Evolutionary conservation across 2,888 invertebrate species (phyloP).

Genomic region (Drosophila mettleri): DNA sequence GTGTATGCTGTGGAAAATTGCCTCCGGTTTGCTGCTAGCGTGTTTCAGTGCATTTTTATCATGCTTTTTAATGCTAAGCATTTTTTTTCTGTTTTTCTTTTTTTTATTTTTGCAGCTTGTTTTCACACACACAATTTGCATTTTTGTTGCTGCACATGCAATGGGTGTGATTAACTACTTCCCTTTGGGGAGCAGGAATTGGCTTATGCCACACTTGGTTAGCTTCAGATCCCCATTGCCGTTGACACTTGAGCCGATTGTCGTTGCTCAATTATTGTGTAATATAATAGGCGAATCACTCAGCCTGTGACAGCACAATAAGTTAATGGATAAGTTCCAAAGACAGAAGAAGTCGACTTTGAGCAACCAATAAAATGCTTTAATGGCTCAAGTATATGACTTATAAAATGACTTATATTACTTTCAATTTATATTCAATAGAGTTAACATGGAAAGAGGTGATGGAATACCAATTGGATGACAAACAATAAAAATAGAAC

Average conservation of each 20-base stretch:
- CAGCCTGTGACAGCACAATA: slow-evolving; percentile 5
- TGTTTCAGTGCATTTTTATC: slow-evolving; percentile 63
- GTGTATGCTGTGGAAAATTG: slow-evolving; percentile 71
- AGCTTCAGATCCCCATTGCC: slow-evolving; percentile 43
- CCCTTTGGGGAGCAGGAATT: slow-evolving; percentile 52
- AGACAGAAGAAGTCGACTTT: background rate
- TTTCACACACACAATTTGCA: slow-evolving; percentile 59
- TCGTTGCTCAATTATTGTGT: slow-evolving; percentile 32
- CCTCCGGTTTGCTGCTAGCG: slow-evolving; percentile 67
- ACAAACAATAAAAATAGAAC: too few relatives aligned
- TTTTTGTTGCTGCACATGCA: slow-evolving; percentile 62
- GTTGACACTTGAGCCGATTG: slow-evolving; percentile 60
- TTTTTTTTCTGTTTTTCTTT: slow-evolving; percentile 5
- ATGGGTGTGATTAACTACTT: slow-evolving; percentile 73
- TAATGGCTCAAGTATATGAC: background rate
- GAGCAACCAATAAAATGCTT: background rate
- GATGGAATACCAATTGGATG: too few relatives aligned
- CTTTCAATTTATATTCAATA: too few relatives aligned
- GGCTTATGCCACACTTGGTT: slow-evolving; percentile 52
- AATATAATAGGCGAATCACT: slow-evolving; percentile 30
- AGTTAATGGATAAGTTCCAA: slow-evolving; percentile 6
- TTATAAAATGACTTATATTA: too few relatives aligned
- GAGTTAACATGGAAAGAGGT: too few relatives aligned
- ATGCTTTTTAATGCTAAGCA: slow-evolving; percentile 25
- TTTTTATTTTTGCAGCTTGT: slow-evolving; percentile 27